Conservation (phyloP, 2,113 vertebrate genomes). For the Scortum barcoo region DNA sequence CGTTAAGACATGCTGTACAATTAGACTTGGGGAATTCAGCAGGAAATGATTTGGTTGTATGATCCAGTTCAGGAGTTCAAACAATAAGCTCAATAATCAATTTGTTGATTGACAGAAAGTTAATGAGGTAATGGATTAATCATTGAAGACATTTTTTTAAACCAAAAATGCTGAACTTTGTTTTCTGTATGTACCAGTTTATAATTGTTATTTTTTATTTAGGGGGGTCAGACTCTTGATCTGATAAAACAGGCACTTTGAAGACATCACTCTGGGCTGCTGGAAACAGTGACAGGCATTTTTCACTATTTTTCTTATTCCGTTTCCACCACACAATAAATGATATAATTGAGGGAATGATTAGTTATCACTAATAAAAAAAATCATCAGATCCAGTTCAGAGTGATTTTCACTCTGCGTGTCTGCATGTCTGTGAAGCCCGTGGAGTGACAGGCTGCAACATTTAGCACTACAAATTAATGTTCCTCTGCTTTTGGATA, state of each 20-base stretch:
- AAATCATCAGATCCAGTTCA: no score
- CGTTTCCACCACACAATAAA: neutral
- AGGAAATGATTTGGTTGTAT: conserved; percentile 67
- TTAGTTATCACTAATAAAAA: neutral
- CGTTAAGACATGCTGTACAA: conserved; percentile 71
- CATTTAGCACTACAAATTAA: neutral
- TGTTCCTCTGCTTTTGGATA: neutral
- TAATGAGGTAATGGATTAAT: neutral
- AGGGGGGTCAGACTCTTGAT: neutral
- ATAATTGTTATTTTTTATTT: no score
- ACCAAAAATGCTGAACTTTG: neutral
- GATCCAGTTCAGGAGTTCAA: neutral
- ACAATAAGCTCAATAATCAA: neutral
- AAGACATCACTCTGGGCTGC: neutral
- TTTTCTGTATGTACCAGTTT: neutral
- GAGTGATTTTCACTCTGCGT: neutral
- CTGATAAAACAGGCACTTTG: neutral
- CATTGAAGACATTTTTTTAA: neutral
- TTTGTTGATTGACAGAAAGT: neutral
- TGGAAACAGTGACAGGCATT: neutral
- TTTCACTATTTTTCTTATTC: neutral
- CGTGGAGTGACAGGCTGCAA: no score
- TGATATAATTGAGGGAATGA: neutral
- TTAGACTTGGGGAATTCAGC: conserved; percentile 71
- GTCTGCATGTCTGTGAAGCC: neutral